Evolutionary conservation across 2,113 vertebrate species (phyloP), one percentile per base, ranked within the genome.

Genomic region (Trichechus manatus): DNA sequence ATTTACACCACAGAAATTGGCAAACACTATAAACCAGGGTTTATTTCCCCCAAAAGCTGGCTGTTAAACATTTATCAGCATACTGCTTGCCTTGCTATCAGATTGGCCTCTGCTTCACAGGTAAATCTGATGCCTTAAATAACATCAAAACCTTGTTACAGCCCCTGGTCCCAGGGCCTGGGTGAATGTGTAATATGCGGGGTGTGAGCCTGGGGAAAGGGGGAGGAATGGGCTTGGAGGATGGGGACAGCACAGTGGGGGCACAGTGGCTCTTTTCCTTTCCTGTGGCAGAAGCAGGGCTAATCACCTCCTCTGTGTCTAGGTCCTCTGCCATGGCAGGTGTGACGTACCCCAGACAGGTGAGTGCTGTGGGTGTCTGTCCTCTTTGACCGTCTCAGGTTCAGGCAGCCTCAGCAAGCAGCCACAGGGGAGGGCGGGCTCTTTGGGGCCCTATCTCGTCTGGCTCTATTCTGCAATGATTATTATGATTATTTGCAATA

Each of bases 231-330:
- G 61, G 9, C 5, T 6, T 3, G 39, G n/a, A 17, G 22, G 70
- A 72, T 3, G 7, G n/a, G n/a, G 15, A 1, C 17, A 36, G 70
- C 33, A 72, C 6, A 36, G n/a, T 83, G 29, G n/a, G 82, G 23
- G 63, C 15, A 44, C 6, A 7, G 27, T 33, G 59, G 53, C n/a
- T 77, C 6, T 20, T 74, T 15, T 2, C 5, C 39, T 33, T 39
- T 10, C 22, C 33, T 66, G 68, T 17, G 64, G 17, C 15, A 85
- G 47, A 92, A 63, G 68, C 33, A 53, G 15, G 9, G n/a, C 87
- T 98, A 87, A 97, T 70, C 33, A 39, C 6, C 36, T n/a, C 96
- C 33, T 97, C 87, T 78, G 22, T 86, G 27, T 84, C 84, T 87
- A 97, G 95, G 92, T 93, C 9, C 1, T 61, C 50, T 33, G 44